Conservation (phyloP, 2,113 vertebrate species). For the Nicator chloris region DNA sequence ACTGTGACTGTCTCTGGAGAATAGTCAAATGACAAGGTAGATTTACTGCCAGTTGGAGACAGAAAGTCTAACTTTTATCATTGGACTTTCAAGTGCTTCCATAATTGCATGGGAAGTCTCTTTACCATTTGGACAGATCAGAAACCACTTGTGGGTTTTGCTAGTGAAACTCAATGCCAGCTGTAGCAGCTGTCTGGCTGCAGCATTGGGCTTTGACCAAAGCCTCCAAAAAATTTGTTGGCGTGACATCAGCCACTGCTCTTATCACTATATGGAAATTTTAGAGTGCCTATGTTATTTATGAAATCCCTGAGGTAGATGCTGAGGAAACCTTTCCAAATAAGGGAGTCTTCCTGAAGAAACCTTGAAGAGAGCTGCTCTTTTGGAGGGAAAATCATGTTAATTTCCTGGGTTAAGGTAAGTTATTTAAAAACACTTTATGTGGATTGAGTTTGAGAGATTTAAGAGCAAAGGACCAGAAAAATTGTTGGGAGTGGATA, state of each 20-base stretch:
- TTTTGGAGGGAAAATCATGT: not conserved
- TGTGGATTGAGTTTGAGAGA: not conserved
- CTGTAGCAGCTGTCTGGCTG: not conserved
- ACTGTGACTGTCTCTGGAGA: not conserved
- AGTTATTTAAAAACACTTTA: not conserved
- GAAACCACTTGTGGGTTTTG: slow-evolving; percentile 15
- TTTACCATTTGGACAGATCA: slow-evolving; percentile 1
- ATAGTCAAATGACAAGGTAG: not conserved
- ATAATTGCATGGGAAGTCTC: not conserved
- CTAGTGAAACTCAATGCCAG: not conserved
- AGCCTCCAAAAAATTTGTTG: not conserved
- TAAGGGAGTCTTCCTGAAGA: not conserved
- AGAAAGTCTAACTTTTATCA: slow-evolving; percentile 47
- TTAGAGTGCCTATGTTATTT: not conserved
- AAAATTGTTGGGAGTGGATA: not conserved
- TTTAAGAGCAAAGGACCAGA: not conserved
- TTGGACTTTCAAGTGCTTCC: slow-evolving; percentile 12
- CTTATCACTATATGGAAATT: not conserved
- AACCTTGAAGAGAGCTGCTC: not conserved
- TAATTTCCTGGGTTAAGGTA: not conserved
- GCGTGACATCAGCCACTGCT: not conserved
- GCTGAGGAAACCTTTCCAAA: not conserved
- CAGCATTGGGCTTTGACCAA: not conserved
- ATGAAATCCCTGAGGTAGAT: not conserved
- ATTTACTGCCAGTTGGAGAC: slow-evolving; percentile 3